Evolutionary conservation across 2,797 vertebrate genomes (phyloP).

Genomic region (Perodicticus potto): DNA sequence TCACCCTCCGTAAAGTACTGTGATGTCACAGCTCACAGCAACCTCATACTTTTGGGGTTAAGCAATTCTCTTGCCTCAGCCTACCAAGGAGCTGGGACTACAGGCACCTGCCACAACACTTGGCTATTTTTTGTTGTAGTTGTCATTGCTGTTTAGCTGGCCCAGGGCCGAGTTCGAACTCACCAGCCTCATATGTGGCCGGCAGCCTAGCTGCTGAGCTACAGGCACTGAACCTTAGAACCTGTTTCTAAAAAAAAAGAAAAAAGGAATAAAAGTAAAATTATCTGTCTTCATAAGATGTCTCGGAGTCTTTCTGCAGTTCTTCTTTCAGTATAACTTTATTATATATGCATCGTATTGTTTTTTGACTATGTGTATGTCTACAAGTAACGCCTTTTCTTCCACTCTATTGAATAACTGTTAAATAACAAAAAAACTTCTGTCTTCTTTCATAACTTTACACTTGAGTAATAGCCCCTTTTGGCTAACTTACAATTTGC

Average conservation of each 20-base stretch:
- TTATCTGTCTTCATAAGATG: not conserved
- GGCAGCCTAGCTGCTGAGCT: too few species aligned
- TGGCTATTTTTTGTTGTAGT: too few species aligned
- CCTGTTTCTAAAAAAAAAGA: not conserved
- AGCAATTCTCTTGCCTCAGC: too few species aligned
- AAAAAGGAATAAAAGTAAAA: not conserved
- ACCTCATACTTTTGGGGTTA: too few species aligned
- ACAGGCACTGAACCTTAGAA: not conserved
- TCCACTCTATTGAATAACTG: conserved; percentile 1
- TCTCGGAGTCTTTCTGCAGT: not conserved
- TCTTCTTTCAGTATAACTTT: not conserved
- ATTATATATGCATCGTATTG: not conserved
- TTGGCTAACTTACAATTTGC: not conserved
- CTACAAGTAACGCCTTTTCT: not conserved
- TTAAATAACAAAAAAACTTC: not conserved
- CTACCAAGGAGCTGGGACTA: too few species aligned
- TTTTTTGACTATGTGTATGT: not conserved
- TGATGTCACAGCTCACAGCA: too few species aligned
- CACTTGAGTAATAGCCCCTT: not conserved
- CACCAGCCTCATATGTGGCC: too few species aligned
- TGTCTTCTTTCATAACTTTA: conserved; percentile 10
- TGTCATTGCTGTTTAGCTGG: too few species aligned
- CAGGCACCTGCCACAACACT: too few species aligned
- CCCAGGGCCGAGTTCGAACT: too few species aligned
- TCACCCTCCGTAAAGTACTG: too few species aligned